Evolutionary conservation across 2,888 invertebrate species (phyloP).

Genomic region (Tinea pellionella): DNA sequence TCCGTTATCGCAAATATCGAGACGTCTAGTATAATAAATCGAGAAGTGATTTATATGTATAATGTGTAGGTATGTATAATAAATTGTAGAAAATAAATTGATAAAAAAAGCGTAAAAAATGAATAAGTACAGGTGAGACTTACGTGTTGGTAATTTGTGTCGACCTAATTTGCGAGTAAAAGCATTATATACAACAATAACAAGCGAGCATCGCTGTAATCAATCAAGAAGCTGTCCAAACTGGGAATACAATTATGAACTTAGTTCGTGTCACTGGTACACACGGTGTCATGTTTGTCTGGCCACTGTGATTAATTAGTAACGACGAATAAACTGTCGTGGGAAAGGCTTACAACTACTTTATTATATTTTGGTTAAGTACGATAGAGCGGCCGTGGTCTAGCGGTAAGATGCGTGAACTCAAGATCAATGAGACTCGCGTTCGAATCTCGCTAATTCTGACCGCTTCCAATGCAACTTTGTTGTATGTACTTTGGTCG

Average conservation of each 20-base stretch:
- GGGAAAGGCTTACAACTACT: constrained; percentile 9
- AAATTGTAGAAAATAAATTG: too few species aligned
- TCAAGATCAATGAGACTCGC: too few species aligned
- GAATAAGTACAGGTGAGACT: background rate
- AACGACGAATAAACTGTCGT: constrained; percentile 8
- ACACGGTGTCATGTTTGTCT: constrained; percentile 37
- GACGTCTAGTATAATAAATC: too few species aligned
- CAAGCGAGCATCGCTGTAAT: constrained; percentile 29
- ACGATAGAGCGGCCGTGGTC: too few species aligned
- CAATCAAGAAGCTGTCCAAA: constrained; percentile 61
- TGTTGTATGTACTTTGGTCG: too few species aligned
- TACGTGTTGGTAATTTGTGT: background rate
- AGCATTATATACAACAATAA: constrained; percentile 1
- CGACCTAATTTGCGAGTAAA: constrained; percentile 7
- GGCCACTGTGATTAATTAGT: constrained; percentile 54
- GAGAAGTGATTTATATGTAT: too few species aligned
- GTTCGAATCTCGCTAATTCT: too few species aligned
- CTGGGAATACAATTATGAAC: constrained; percentile 67
- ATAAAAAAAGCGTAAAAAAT: too few species aligned
- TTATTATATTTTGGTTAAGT: background rate
- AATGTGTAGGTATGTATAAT: too few species aligned
- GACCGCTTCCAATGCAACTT: too few species aligned
- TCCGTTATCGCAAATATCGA: too few species aligned
- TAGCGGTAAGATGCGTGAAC: too few species aligned
- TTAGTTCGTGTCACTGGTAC: constrained; percentile 53